phyloP scores from a whole-genome alignment of 2,797 vertebrate species.

The Etheostoma nigrum region DNA sequence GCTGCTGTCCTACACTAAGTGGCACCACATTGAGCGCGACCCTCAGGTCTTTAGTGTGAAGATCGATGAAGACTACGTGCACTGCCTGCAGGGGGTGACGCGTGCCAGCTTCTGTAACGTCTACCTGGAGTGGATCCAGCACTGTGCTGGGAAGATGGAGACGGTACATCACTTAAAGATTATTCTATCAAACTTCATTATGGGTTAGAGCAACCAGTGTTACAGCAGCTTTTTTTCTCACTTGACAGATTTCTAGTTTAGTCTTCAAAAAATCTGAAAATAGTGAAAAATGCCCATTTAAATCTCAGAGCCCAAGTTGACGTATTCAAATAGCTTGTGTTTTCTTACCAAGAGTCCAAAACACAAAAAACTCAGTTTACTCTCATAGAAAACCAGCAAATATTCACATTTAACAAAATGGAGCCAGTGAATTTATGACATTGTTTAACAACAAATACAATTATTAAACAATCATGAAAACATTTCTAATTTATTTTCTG shows the following conservation, averaged over 20 bases:
- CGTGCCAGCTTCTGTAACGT: conserved; percentile 96
- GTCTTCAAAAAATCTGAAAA: neutral
- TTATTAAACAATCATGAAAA: no score
- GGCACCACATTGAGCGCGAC: conserved; percentile 97
- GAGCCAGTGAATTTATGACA: neutral
- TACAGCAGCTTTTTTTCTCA: neutral
- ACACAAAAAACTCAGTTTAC: neutral
- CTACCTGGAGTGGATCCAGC: conserved; percentile 97
- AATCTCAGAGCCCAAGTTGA: neutral
- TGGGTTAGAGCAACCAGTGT: neutral
- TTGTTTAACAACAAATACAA: no score
- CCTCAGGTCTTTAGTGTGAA: conserved; percentile 94
- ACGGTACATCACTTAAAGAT: conserved; percentile 80
- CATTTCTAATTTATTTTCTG: neutral
- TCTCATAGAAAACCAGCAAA: neutral
- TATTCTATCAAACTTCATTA: neutral
- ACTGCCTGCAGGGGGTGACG: conserved; percentile 96
- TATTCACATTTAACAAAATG: neutral
- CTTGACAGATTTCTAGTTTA: neutral
- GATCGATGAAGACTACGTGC: conserved; percentile 97
- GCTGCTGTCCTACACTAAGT: conserved; percentile 93
- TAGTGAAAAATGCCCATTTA: neutral
- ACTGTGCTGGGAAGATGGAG: conserved; percentile 89
- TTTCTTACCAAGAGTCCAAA: neutral
- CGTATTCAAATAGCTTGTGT: neutral